Percentiles rank a stretch among this genome's conserved stretches.
These are phyloP conservation scores for Cygnus olor DNA, from an alignment of 2,797 vertebrate genomes.

Conservation along the genomic window DNA sequence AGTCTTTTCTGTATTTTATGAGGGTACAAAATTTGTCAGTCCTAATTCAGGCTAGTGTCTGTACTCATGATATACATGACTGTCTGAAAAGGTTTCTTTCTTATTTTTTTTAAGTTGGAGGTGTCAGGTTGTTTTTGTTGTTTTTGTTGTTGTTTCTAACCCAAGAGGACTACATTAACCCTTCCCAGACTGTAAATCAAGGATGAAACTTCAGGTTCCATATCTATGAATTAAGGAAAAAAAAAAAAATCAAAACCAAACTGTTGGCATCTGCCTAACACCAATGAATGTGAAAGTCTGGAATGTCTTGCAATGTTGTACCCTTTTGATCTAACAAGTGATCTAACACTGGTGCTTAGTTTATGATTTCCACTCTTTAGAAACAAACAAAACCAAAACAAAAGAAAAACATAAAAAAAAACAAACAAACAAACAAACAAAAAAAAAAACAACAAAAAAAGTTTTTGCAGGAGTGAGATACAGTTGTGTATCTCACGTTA, in stretches of 20 bases:
- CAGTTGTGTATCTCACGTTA: not conserved
- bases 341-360: not conserved
- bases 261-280: not conserved
- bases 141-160: not conserved
- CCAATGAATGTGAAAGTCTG: not conserved
- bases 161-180: not conserved
- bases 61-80: not conserved
- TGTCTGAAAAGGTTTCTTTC: not conserved
- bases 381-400: not conserved
- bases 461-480: not conserved
- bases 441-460: not conserved
- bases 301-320: not conserved
- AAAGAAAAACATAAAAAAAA: not conserved
- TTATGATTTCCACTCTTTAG: not conserved
- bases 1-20: not conserved
- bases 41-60: not conserved
- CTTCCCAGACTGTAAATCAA: not conserved
- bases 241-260: not conserved
- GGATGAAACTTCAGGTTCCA: not conserved
- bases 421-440: too few species aligned
- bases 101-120: not conserved
- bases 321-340: not conserved
- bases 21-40: not conserved
- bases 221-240: rapidly evolving
- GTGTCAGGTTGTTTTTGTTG: not conserved